Evolutionary conservation across 2,888 invertebrate genomes (phyloP).

Genomic region (Stenotaenia linearis): DNA sequence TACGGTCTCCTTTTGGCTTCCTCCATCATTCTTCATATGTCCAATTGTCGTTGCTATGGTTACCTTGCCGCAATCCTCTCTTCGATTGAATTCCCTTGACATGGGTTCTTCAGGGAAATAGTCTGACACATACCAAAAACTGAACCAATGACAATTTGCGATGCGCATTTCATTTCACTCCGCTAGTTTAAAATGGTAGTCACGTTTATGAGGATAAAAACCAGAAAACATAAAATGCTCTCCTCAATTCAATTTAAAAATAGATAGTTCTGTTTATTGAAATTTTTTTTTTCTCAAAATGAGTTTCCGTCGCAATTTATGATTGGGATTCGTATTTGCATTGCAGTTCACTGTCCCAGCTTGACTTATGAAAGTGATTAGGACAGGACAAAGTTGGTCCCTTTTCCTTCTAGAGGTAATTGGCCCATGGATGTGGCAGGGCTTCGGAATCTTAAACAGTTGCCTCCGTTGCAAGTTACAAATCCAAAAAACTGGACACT

Average conservation of each 20-base stretch:
- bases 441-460: constrained; percentile 1
- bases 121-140: constrained; percentile 14
- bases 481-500: neutral
- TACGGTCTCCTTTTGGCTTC: neutral
- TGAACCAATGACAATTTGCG: constrained; percentile 12
- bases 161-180: neutral
- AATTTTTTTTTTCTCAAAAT: too few relatives aligned
- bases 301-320: too few relatives aligned
- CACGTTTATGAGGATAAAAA: neutral
- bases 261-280: too few relatives aligned
- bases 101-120: constrained; percentile 11
- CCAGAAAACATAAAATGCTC: neutral
- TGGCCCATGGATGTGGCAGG: constrained; percentile 20
- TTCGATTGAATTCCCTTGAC: constrained; percentile 9
- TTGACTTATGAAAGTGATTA: constrained; percentile 22
- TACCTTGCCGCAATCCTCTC: neutral
- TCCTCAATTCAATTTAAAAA: neutral
- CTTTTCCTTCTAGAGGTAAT: neutral
- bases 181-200: neutral
- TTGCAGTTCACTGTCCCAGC: neutral
- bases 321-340: too few relatives aligned
- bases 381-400: neutral
- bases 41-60: constrained; percentile 18
- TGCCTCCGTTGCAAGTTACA: neutral
- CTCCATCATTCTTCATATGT: constrained; percentile 17